These are phyloP conservation scores for Danio aesculapii DNA, from an alignment of 2,797 vertebrate species.

Conservation along the genomic window DNA sequence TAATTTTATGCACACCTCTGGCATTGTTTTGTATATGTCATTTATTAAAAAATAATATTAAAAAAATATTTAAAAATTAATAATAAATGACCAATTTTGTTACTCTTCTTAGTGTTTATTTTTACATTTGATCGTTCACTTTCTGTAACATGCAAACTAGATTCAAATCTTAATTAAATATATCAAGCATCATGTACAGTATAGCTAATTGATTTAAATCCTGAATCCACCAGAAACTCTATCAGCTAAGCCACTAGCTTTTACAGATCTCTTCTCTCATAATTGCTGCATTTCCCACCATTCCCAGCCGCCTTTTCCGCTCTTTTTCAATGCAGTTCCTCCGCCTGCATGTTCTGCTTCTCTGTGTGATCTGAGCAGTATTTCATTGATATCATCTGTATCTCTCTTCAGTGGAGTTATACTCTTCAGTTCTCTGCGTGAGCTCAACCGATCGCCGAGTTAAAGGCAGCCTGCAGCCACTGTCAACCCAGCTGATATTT, in stretches of 20 bases:
- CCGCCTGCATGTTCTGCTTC: background rate
- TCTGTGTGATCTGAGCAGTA: slow-evolving; percentile 5
- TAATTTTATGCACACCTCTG: no score
- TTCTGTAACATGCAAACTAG: no score
- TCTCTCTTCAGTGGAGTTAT: slow-evolving; percentile 10
- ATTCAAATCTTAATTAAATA: no score
- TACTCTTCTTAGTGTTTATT: no score
- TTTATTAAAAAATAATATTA: no score
- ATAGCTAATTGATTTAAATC: no score
- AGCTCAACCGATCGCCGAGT: background rate
- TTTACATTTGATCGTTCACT: no score
- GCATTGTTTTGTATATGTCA: no score
- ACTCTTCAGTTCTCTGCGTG: slow-evolving; percentile 1
- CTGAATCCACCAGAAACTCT: background rate
- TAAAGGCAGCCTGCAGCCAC: slow-evolving; percentile 18
- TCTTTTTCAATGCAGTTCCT: background rate
- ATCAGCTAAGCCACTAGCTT: background rate
- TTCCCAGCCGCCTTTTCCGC: background rate
- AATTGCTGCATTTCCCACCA: background rate
- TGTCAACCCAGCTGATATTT: slow-evolving; percentile 36
- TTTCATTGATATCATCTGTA: background rate
- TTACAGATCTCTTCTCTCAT: background rate
- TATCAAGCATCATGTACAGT: no score
- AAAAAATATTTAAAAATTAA: no score
- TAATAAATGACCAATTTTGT: no score